Evolutionary conservation across 2,797 vertebrate genomes (phyloP), one percentile per base, ranked within the genome.

Genomic region (Catamblyrhynchus diadema): DNA sequence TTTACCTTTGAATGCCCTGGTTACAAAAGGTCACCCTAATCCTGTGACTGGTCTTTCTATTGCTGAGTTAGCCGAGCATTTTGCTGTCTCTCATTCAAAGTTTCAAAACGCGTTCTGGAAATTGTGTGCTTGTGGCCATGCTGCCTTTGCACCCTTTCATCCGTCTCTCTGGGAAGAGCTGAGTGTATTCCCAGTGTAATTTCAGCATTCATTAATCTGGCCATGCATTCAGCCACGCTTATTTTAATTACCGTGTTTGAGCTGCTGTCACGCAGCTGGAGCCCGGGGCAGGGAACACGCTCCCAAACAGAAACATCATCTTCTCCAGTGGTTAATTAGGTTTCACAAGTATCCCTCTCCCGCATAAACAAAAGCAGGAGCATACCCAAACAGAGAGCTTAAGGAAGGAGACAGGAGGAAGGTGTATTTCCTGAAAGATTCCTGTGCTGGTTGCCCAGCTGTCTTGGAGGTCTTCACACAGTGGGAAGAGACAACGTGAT

Each of bases 51-150:
- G 8, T 59, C 65, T 79, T 81, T 72, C 80, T 88, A 6, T 47
- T 20, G 59, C 87, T 72, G 39, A 8, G 35, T 62, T 89, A 48
- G 79, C 61, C 32, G 67, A 33, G 54, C 53, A 2, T 88, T 92
- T 78, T 80, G 60, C 75, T 81, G 65, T 35, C 54, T 51, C 62
- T 53, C 91, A 78, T 88, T 86, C 80, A 86, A 35, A 93, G 85
- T 95, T 94, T 53, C 45, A 22, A 90, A 94, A 94, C 88, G 82
- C 79, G 57, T 93, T 96, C 91, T 89, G 79, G 90, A 90, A 95
- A 67, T 59, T 39, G 17, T 61, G 32, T 57, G 92, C 20, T 9
- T 62, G 64, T 64, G 70, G 91, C 78, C 48, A 0, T 72, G 81
- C 86, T 81, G 88, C 89, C 25, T 56, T 67, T 50, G 28, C 59